phyloP scores from a whole-genome alignment of 2,113 vertebrate genomes.

The Entomyzon cyanotis region DNA sequence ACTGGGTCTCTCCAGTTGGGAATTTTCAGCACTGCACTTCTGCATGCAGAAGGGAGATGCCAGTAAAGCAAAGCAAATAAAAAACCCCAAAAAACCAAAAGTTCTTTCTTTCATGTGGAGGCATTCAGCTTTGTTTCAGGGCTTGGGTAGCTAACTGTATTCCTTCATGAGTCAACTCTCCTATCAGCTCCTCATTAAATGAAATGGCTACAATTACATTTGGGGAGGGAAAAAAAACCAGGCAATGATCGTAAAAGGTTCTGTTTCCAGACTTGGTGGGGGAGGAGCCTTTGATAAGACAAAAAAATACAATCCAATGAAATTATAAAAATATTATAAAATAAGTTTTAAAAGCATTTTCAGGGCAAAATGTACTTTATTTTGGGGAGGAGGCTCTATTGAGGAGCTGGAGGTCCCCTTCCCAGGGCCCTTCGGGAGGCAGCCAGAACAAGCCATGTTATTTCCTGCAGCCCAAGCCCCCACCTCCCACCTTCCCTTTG shows the following conservation, averaged over 20 bases:
- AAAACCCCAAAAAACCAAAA: slow-evolving; percentile 71
- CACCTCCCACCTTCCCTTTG: slow-evolving; percentile 33
- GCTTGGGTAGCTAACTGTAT: slow-evolving; percentile 32
- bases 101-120: slow-evolving; percentile 66
- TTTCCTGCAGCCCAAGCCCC: slow-evolving; percentile 37
- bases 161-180: slow-evolving; percentile 48
- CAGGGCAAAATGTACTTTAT: background rate
- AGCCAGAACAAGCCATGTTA: background rate
- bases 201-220: slow-evolving; percentile 50
- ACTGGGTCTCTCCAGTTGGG: slow-evolving; percentile 54
- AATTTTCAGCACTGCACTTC: slow-evolving; percentile 53
- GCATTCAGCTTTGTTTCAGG: slow-evolving; percentile 45
- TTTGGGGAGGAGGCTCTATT: background rate
- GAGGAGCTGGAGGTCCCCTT: background rate
- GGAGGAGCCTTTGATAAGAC: background rate
- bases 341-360: background rate
- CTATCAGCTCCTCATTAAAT: slow-evolving; percentile 61
- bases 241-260: background rate
- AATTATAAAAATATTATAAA: background rate
- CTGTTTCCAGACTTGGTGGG: background rate
- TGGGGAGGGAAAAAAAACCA: background rate
- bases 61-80: slow-evolving; percentile 77
- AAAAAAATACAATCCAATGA: background rate
- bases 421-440: background rate
- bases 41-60: slow-evolving; percentile 4